Evolutionary conservation across 1,140 invertebrate species (phyloP).

Genomic region (Sycobia sp.): DNA sequence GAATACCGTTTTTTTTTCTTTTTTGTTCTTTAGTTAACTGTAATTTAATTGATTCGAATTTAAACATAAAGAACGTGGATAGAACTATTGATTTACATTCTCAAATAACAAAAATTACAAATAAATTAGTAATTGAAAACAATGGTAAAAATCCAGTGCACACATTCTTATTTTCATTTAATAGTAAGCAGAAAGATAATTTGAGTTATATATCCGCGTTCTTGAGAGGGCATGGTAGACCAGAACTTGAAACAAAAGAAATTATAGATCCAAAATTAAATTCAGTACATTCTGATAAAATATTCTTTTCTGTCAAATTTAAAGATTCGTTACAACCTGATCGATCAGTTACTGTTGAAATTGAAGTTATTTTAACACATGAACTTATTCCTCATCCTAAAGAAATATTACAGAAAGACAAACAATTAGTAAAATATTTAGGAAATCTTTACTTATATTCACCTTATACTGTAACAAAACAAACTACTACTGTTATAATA

Average conservation of each 20-base stretch:
- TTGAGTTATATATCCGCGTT: conserved; percentile 76
- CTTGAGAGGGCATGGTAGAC: conserved; percentile 67
- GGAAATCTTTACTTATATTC: conserved; percentile 86
- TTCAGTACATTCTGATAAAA: conserved; percentile 53
- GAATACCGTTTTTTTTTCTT: neutral
- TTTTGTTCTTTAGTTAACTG: neutral
- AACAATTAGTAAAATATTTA: conserved; percentile 86
- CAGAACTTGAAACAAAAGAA: conserved; percentile 66
- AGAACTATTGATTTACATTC: conserved; percentile 84
- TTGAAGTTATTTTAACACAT: conserved; percentile 81
- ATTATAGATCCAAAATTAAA: conserved; percentile 59
- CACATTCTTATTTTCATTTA: conserved; percentile 75
- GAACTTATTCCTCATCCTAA: conserved; percentile 81
- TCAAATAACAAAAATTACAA: conserved; percentile 84
- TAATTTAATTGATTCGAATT: conserved; percentile 49
- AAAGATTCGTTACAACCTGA: conserved; percentile 67
- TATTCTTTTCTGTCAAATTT: conserved; percentile 69
- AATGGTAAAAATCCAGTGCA: conserved; percentile 70
- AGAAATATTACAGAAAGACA: conserved; percentile 88
- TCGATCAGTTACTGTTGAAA: conserved; percentile 66
- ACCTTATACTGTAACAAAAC: conserved; percentile 78
- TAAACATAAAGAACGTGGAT: conserved; percentile 83
- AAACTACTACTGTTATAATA: conserved; percentile 81
- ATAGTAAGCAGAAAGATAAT: conserved; percentile 67
- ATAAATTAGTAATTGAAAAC: conserved; percentile 84